Percentiles rank a stretch among this genome's conserved stretches.
These are phyloP conservation scores for Huso huso DNA, from an alignment of 2,797 vertebrate genomes.

Conservation along the genomic window DNA sequence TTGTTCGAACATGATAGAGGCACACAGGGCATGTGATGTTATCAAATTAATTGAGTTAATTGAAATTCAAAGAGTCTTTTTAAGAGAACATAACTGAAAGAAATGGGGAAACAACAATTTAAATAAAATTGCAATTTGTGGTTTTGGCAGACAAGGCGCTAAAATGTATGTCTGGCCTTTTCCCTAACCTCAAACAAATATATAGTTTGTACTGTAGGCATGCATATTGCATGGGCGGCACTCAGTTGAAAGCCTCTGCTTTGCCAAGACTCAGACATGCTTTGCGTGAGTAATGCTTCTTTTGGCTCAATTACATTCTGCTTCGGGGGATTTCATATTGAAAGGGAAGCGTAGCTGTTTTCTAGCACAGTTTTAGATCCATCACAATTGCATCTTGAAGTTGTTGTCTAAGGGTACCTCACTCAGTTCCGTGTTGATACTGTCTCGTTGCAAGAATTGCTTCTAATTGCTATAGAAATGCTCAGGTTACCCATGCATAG, in stretches of 20 bases:
- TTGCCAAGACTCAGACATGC: constrained; percentile 29
- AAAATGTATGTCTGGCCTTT: too few relatives aligned
- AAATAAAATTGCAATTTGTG: too few relatives aligned
- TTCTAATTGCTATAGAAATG: too few relatives aligned
- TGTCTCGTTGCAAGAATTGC: background rate
- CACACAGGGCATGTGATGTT: background rate
- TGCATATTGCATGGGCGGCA: constrained; percentile 55
- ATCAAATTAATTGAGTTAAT: background rate
- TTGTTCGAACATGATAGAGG: too few relatives aligned
- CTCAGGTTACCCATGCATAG: too few relatives aligned
- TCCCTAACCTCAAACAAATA: background rate
- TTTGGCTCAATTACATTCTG: background rate
- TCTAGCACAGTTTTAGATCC: background rate
- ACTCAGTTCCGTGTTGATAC: background rate
- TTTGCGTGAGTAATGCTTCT: constrained; percentile 5
- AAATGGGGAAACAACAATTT: too few relatives aligned
- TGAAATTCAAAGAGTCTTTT: background rate
- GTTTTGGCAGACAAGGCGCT: too few relatives aligned
- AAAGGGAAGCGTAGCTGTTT: background rate
- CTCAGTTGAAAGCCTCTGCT: constrained; percentile 46
- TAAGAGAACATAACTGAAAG: too few relatives aligned
- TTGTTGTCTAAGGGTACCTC: background rate
- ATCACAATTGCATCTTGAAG: background rate
- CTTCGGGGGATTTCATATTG: constrained; percentile 1
- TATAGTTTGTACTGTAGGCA: constrained; percentile 30